A percentile compares a stretch with the other conserved stretches of the same genome.
These are phyloP conservation scores for Acomys russatus DNA, from an alignment of 2,797 vertebrate species.

Conservation along the genomic window DNA sequence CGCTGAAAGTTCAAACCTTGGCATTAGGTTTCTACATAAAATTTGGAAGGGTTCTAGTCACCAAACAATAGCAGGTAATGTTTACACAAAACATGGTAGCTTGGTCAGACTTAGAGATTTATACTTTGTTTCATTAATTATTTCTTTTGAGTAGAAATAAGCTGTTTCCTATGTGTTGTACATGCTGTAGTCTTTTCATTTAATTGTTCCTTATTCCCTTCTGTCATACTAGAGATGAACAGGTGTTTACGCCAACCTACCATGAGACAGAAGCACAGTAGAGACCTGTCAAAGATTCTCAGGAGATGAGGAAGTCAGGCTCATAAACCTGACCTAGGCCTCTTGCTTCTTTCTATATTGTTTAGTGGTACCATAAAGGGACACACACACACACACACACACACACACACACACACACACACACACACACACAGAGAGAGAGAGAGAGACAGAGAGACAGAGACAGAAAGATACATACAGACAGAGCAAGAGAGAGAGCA, in stretches of 20 bases:
- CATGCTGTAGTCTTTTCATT: background rate
- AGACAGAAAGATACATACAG: background rate
- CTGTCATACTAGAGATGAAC: background rate
- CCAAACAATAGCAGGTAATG: background rate
- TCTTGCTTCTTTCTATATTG: background rate
- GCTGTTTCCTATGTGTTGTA: background rate
- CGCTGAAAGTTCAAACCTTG: background rate
- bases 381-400: background rate
- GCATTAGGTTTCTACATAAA: too few species aligned
- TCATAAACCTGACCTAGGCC: background rate
- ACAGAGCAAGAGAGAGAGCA: too few species aligned
- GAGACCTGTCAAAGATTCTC: too few species aligned
- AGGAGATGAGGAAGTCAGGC: background rate
- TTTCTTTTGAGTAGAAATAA: background rate
- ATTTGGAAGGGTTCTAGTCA: background rate
- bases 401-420: background rate
- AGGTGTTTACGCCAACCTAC: background rate
- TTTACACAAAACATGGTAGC: background rate
- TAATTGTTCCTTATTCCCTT: background rate
- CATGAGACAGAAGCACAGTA: accelerated
- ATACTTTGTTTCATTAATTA: slow-evolving; percentile 4
- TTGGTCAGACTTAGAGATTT: background rate
- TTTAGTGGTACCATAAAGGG: background rate
- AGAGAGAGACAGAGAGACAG: background rate
- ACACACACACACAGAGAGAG: too few species aligned